Evolutionary conservation across 2,113 vertebrate species (phyloP).

Genomic region (Rhinolophus sinicus): DNA sequence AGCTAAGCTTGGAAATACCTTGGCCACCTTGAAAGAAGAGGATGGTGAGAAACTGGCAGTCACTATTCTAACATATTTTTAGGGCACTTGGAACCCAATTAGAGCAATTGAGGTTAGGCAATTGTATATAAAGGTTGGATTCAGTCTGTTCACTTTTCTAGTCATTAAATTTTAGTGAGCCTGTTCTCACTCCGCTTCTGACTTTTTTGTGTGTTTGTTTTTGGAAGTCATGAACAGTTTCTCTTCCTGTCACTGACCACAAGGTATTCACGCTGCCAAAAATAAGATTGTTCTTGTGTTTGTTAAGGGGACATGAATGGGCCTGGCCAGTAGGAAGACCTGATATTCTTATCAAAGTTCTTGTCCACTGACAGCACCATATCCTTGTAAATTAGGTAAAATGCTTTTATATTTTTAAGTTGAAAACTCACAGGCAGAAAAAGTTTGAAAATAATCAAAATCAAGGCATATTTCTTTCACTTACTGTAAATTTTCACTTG

Average conservation of each 20-base stretch:
- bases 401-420: slow-evolving; percentile 22
- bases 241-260: background rate
- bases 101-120: slow-evolving; percentile 45
- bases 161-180: slow-evolving; percentile 55
- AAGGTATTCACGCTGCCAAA: slow-evolving; percentile 64
- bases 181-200: background rate
- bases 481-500: background rate
- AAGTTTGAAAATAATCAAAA: background rate
- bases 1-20: background rate
- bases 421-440: background rate
- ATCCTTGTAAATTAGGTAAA: slow-evolving; percentile 9
- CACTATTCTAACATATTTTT: slow-evolving; percentile 35
- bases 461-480: background rate
- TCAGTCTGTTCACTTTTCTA: slow-evolving; percentile 1
- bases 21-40: background rate
- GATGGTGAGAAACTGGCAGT: background rate
- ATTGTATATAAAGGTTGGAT: slow-evolving; percentile 51
- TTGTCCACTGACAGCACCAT: background rate
- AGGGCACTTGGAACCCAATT: slow-evolving; percentile 26
- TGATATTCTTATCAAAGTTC: slow-evolving; percentile 39
- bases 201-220: background rate
- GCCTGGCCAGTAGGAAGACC: background rate
- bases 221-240: slow-evolving; percentile 1
- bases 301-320: slow-evolving; percentile 3
- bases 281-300: slow-evolving; percentile 11